Percentiles rank a stretch among this genome's conserved stretches.
Conservation (phyloP, 2,797 vertebrate species). For the Coccyzus lansbergi region DNA sequence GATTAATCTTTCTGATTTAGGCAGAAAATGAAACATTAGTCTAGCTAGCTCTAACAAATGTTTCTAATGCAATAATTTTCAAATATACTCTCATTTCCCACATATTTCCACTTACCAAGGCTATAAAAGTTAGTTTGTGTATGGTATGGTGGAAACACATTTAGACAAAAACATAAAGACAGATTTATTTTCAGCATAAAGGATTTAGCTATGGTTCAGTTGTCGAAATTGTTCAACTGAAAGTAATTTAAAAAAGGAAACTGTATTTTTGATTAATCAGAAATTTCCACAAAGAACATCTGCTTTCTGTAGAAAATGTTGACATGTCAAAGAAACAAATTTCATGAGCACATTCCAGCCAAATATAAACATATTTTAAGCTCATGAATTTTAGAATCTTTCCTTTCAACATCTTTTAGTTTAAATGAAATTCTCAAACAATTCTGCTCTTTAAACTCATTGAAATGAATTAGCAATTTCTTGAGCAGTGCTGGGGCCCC, state of each 20-base stretch:
- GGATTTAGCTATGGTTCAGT: slow-evolving; percentile 12
- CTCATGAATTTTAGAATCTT: background rate
- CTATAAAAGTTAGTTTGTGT: slow-evolving; percentile 29
- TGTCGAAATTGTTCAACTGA: slow-evolving; percentile 8
- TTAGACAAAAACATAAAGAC: slow-evolving; percentile 39
- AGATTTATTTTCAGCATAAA: slow-evolving; percentile 48
- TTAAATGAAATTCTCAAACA: background rate
- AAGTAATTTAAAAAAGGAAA: slow-evolving; percentile 50
- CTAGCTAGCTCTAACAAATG: slow-evolving; percentile 18
- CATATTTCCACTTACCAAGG: slow-evolving; percentile 9
- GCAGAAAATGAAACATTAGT: slow-evolving; percentile 46
- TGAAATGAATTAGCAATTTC: background rate
- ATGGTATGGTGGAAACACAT: slow-evolving; percentile 15
- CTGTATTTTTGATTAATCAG: slow-evolving; percentile 60
- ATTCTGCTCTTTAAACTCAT: background rate
- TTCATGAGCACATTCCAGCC: background rate
- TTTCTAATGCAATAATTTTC: slow-evolving; percentile 22
- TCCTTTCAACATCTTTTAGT: rapidly evolving
- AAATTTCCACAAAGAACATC: slow-evolving; percentile 50
- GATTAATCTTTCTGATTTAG: slow-evolving; percentile 39
- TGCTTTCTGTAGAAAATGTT: slow-evolving; percentile 47
- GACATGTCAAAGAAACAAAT: slow-evolving; percentile 25
- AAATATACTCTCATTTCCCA: slow-evolving; percentile 43
- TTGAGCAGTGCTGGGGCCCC: background rate
- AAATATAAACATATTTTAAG: background rate